phyloP scores from a whole-genome alignment of 2,113 vertebrate species.

The Corvus cornix region DNA sequence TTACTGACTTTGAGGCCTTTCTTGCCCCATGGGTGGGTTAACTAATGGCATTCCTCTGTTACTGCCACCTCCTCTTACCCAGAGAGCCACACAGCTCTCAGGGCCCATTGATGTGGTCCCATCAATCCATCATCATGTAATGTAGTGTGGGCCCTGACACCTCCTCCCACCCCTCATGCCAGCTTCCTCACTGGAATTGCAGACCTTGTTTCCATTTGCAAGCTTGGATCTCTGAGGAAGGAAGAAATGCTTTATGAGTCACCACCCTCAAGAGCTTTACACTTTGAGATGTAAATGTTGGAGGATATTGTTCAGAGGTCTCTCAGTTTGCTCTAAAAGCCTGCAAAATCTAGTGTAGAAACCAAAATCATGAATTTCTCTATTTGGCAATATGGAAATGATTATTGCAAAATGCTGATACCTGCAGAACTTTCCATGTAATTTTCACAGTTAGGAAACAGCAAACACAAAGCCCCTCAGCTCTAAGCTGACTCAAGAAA shows the following conservation, averaged over 20 bases:
- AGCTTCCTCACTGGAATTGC: not conserved
- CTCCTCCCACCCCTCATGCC: not conserved
- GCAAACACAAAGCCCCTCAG: constrained; percentile 46
- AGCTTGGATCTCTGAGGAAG: constrained; percentile 39
- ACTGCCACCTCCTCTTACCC: not conserved
- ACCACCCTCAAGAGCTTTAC: constrained; percentile 41
- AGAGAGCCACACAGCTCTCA: not conserved
- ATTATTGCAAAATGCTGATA: constrained; percentile 67
- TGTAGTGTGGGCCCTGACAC: not conserved
- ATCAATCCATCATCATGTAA: constrained; percentile 37
- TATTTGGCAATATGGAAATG: constrained; percentile 63
- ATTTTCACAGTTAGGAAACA: constrained; percentile 61
- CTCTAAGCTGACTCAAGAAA: constrained; percentile 29
- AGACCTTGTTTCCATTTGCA: constrained; percentile 53
- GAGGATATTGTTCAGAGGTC: constrained; percentile 38
- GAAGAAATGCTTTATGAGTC: constrained; percentile 58
- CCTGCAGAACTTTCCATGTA: constrained; percentile 59
- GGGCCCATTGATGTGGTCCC: constrained; percentile 16
- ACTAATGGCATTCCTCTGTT: not conserved
- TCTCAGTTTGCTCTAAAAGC: constrained; percentile 34
- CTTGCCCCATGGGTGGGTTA: not conserved
- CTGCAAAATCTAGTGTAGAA: constrained; percentile 39
- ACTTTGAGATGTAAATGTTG: constrained; percentile 37
- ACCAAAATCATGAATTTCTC: constrained; percentile 35
- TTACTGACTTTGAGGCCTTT: not conserved